Evolutionary conservation across 2,888 invertebrate genomes (phyloP).

Genomic region (Ptycholaimellus sp.): DNA sequence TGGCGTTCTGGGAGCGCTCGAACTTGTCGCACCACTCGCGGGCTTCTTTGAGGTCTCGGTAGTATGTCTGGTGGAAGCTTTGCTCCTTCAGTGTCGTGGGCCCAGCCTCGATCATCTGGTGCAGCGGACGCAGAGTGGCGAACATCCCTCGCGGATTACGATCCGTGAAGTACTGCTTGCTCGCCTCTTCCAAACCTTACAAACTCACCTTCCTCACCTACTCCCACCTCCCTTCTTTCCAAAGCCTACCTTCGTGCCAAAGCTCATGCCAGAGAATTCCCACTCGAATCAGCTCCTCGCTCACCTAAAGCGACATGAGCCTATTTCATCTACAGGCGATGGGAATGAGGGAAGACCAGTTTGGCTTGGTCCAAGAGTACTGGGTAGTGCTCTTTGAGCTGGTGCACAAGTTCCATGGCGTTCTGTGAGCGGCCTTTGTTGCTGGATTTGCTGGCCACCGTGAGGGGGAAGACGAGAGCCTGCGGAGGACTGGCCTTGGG

Average conservation of each 20-base stretch:
- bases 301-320: slow-evolving; percentile 26
- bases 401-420: slow-evolving; percentile 74
- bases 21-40: slow-evolving; percentile 82
- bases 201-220: too few relatives aligned
- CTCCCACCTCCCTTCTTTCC: too few relatives aligned
- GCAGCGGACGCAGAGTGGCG: slow-evolving; percentile 72
- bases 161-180: slow-evolving; percentile 65
- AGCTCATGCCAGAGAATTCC: slow-evolving; percentile 98
- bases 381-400: slow-evolving; percentile 78
- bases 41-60: slow-evolving; percentile 72
- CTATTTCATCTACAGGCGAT: neutral
- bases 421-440: slow-evolving; percentile 58
- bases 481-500: slow-evolving; percentile 12
- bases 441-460: slow-evolving; percentile 82
- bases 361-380: slow-evolving; percentile 68
- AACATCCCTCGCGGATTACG: slow-evolving; percentile 88
- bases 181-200: slow-evolving; percentile 39
- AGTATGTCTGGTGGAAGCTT: slow-evolving; percentile 85
- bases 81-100: slow-evolving; percentile 87
- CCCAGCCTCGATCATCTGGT: slow-evolving; percentile 71
- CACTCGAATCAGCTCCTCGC: slow-evolving; percentile 82
- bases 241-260: slow-evolving; percentile 99
- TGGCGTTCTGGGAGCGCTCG: slow-evolving; percentile 51
- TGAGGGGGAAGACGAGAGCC: slow-evolving; percentile 83
- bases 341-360: too few relatives aligned